Evolutionary conservation across 92 coral and sea anemone genomes (phyloP).

Genomic region (Bergia puertoricense): DNA sequence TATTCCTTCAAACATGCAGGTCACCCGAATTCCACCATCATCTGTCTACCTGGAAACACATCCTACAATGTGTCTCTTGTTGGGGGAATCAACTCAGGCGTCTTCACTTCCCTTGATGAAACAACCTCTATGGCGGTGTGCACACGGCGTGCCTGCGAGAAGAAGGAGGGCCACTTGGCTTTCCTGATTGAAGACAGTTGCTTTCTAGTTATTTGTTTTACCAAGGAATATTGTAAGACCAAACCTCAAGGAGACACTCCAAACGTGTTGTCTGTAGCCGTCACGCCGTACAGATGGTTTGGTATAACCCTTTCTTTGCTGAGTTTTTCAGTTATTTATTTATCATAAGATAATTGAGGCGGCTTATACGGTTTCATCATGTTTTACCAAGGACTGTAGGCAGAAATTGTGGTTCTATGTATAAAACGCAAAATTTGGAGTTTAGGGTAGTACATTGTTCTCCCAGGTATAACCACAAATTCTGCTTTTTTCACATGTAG

Average conservation of each 20-base stretch:
- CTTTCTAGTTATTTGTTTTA: slow-evolving; percentile 68
- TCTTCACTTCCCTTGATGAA: slow-evolving; percentile 49
- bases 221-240: slow-evolving; percentile 49
- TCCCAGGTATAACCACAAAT: neutral
- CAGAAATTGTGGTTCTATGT: neutral
- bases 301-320: slow-evolving; percentile 49
- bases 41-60: slow-evolving; percentile 66
- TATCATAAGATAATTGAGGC: neutral
- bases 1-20: slow-evolving; percentile 22
- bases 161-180: slow-evolving; percentile 59
- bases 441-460: neutral
- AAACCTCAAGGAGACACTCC: slow-evolving; percentile 16
- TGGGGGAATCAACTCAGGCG: slow-evolving; percentile 69
- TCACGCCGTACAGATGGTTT: slow-evolving; percentile 71
- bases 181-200: slow-evolving; percentile 61
- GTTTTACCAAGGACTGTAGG: neutral
- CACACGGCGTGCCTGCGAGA: slow-evolving; percentile 71
- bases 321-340: neutral
- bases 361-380: too few species aligned
- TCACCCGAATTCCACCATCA: slow-evolving; percentile 70
- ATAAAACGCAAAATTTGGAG: neutral
- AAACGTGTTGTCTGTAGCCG: slow-evolving; percentile 34
- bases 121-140: slow-evolving; percentile 57
- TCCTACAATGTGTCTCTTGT: slow-evolving; percentile 54
- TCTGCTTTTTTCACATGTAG: neutral